phyloP scores from a whole-genome alignment of 2,888 invertebrate genomes.

The Himalopsyche tibetana region DNA sequence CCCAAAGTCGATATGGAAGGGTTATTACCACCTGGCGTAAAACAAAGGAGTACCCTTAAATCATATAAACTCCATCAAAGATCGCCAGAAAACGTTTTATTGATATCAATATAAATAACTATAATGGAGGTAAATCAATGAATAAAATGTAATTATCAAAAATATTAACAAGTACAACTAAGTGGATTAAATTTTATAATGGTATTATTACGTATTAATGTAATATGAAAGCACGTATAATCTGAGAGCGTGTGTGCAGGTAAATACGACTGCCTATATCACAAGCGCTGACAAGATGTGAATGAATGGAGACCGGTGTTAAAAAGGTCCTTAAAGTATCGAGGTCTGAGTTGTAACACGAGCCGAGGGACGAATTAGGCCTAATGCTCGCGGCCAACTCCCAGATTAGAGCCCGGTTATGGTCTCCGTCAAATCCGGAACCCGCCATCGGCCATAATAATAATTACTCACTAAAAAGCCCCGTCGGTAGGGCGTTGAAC shows the following conservation, averaged over 20 bases:
- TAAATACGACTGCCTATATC: slow-evolving; percentile 28
- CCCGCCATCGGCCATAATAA: background rate
- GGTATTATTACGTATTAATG: background rate
- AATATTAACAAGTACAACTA: background rate
- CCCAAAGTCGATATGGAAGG: too few species aligned
- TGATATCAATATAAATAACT: too few species aligned
- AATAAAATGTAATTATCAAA: too few species aligned
- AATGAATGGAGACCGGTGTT: slow-evolving; percentile 33
- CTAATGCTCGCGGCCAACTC: slow-evolving; percentile 28
- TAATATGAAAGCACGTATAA: background rate
- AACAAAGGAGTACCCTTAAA: too few species aligned
- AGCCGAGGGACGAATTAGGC: slow-evolving; percentile 34
- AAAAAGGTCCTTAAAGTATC: slow-evolving; percentile 39
- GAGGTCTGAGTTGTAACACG: slow-evolving; percentile 28
- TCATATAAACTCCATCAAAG: too few species aligned
- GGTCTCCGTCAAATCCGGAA: slow-evolving; percentile 2
- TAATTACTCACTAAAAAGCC: too few species aligned
- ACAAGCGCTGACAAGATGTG: slow-evolving; percentile 28
- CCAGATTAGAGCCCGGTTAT: slow-evolving; percentile 3
- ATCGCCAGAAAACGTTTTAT: too few species aligned
- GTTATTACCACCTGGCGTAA: too few species aligned
- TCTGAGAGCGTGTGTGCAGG: slow-evolving; percentile 13
- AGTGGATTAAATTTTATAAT: background rate
- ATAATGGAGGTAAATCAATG: too few species aligned
- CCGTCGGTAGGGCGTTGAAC: too few species aligned